Evolutionary conservation across 2,888 invertebrate genomes (phyloP).

Genomic region (Agrypnus murinus): DNA sequence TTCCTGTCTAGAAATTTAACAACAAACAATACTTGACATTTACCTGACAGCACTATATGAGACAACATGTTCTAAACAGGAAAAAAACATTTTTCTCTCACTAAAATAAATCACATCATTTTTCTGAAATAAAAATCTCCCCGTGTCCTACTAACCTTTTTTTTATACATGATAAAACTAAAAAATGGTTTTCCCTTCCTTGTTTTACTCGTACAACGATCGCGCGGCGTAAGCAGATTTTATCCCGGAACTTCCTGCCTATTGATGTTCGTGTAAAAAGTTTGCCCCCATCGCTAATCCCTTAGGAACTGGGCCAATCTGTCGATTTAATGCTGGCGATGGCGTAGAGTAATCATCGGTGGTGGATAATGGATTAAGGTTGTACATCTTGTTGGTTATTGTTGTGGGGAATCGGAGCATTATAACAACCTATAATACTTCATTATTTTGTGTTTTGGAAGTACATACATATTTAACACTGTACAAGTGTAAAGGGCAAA

Average conservation of each 20-base stretch:
- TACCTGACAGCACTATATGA: neutral
- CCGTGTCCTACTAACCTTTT: neutral
- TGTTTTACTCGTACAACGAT: too few relatives aligned
- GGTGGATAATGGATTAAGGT: slow-evolving; percentile 5
- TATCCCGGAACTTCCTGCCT: slow-evolving; percentile 3
- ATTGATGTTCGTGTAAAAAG: slow-evolving; percentile 6
- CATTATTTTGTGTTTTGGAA: neutral
- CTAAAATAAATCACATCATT: slow-evolving; percentile 12
- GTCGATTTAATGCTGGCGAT: slow-evolving; percentile 24
- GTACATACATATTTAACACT: neutral
- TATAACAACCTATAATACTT: too few relatives aligned
- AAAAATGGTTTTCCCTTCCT: neutral
- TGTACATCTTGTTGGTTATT: neutral
- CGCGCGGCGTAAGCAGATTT: slow-evolving; percentile 16
- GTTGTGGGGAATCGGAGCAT: too few relatives aligned
- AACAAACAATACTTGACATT: slow-evolving; percentile 4
- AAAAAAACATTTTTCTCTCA: slow-evolving; percentile 5
- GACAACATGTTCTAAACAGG: slow-evolving; percentile 13
- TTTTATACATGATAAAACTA: neutral
- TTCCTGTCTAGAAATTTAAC: neutral
- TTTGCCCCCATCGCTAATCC: slow-evolving; percentile 7
- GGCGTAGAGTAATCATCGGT: slow-evolving; percentile 9
- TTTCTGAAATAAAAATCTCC: neutral
- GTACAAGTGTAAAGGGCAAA: neutral
- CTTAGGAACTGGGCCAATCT: slow-evolving; percentile 19